Evolutionary conservation across 2,113 vertebrate genomes (phyloP).

Genomic region (Corydoras sp.): DNA sequence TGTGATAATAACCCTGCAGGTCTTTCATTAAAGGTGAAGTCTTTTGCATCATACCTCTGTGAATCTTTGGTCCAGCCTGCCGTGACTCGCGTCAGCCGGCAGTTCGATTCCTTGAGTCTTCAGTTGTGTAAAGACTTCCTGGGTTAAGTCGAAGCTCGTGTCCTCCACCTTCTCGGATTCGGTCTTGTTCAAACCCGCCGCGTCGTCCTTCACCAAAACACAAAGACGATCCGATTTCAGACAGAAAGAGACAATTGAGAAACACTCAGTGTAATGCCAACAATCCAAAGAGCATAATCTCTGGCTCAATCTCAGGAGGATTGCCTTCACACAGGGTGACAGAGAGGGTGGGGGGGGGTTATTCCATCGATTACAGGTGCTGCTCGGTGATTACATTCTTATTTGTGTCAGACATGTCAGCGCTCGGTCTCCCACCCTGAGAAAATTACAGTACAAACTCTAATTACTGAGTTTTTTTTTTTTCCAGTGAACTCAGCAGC

Average conservation of each 20-base stretch:
- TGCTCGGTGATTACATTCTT: too few species aligned
- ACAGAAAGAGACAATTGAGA: background rate
- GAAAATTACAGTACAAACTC: too few species aligned
- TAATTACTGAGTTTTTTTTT: too few species aligned
- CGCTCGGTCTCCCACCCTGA: too few species aligned
- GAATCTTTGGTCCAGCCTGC: constrained; percentile 62
- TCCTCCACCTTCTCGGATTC: constrained; percentile 63
- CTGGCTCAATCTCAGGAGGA: too few species aligned
- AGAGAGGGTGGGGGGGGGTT: too few species aligned
- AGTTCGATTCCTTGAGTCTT: constrained; percentile 62
- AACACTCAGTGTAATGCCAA: background rate
- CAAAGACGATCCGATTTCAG: background rate
- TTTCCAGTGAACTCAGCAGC: too few species aligned
- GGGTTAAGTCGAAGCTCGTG: constrained; percentile 15
- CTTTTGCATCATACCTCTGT: constrained; percentile 60
- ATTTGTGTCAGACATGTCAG: too few species aligned
- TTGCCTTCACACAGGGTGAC: too few species aligned
- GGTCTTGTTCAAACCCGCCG: constrained; percentile 25
- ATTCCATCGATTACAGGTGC: too few species aligned
- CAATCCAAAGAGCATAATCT: too few species aligned
- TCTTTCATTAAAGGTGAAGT: background rate
- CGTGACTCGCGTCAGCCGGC: constrained; percentile 61
- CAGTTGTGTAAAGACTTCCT: constrained; percentile 65
- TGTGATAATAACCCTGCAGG: too few species aligned
- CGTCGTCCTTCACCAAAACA: constrained; percentile 13